These are phyloP conservation scores for Phyllopteryx taeniolatus DNA, from an alignment of 2,113 vertebrate species.

Conservation along the genomic window DNA sequence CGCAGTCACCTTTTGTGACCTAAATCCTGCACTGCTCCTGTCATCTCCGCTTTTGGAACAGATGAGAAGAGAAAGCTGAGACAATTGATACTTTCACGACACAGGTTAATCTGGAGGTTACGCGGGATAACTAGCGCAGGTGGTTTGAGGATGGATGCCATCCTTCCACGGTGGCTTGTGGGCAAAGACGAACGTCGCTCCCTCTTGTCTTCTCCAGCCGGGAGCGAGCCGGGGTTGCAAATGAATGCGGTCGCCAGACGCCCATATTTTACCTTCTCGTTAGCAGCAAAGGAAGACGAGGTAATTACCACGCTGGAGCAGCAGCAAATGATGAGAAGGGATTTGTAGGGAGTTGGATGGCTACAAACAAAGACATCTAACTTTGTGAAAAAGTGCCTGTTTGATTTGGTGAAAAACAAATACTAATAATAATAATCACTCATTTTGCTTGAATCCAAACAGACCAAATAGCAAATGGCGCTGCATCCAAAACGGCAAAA, in stretches of 20 bases:
- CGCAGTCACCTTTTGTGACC: not conserved
- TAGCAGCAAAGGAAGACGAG: constrained; percentile 68
- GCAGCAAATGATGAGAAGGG: constrained; percentile 50
- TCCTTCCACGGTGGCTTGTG: constrained; percentile 38
- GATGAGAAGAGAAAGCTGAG: not conserved
- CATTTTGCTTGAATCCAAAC: not conserved
- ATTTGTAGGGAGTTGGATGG: no score
- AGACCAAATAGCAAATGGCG: not conserved
- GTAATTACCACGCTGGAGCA: constrained; percentile 70
- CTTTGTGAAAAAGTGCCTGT: constrained; percentile 4
- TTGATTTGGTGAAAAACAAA: not conserved
- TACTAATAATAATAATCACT: not conserved
- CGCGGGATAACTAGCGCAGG: constrained; percentile 26
- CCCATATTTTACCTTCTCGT: constrained; percentile 73
- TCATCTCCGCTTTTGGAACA: not conserved
- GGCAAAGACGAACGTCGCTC: constrained; percentile 41
- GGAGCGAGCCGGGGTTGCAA: constrained; percentile 49
- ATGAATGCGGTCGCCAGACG: constrained; percentile 59
- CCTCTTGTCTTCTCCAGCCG: constrained; percentile 34
- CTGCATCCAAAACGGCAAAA: not conserved
- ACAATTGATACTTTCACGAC: no score
- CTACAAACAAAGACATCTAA: no score
- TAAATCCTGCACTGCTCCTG: not conserved
- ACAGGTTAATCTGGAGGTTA: not conserved
- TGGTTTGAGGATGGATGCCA: constrained; percentile 38